Evolutionary conservation across 2,113 vertebrate genomes (phyloP).

Genomic region (Halcyon senegalensis): DNA sequence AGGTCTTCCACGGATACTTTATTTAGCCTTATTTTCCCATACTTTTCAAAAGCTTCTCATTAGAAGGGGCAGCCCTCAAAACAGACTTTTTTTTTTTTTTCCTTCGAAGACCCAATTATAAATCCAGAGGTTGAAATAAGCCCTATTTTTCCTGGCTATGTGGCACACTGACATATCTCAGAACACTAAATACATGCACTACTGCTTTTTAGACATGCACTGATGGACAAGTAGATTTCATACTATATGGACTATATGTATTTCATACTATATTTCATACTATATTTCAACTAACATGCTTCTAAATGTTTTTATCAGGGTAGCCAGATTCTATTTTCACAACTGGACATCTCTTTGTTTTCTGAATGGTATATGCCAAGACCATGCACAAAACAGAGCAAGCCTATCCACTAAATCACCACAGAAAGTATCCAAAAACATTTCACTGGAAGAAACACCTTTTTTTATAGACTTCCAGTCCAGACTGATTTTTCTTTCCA

Average conservation of each 20-base stretch:
- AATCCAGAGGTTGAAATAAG: background rate
- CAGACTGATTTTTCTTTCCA: background rate
- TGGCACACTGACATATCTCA: background rate
- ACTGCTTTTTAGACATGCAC: background rate
- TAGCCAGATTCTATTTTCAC: background rate
- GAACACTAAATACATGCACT: background rate
- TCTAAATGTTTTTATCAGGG: background rate
- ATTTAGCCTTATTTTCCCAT: background rate
- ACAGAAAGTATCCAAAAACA: background rate
- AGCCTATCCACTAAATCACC: background rate
- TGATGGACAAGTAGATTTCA: background rate
- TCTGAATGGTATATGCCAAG: background rate
- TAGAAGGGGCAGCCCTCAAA: background rate
- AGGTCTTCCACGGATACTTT: background rate
- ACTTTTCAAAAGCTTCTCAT: background rate
- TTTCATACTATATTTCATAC: too few relatives aligned
- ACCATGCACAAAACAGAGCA: background rate
- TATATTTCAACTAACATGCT: background rate
- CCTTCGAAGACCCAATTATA: background rate
- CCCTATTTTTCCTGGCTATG: background rate
- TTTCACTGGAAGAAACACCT: background rate
- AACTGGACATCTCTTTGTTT: background rate
- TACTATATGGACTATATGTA: background rate
- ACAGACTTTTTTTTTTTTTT: background rate
- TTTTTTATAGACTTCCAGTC: background rate